These are phyloP conservation scores for Alloscopus bannaensis DNA, from an alignment of 2,888 invertebrate genomes.

Conservation along the genomic window DNA sequence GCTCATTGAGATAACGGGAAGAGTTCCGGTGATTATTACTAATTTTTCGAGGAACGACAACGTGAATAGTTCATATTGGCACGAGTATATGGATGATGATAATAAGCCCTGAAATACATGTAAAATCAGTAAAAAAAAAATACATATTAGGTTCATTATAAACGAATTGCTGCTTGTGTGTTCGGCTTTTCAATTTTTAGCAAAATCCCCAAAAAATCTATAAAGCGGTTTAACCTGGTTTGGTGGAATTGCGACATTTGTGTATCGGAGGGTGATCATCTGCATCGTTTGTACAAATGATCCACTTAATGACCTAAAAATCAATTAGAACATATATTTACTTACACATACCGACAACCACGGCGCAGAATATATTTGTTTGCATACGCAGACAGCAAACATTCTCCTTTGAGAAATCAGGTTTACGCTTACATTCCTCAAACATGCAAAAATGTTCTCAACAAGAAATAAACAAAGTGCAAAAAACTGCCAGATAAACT, in stretches of 20 bases:
- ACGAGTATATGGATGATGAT: conserved; percentile 28
- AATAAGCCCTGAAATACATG: conserved; percentile 6
- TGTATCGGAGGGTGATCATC: conserved; percentile 43
- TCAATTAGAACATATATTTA: no score
- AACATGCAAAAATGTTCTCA: no score
- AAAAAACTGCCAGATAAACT: no score
- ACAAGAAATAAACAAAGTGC: no score
- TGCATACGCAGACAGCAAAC: no score
- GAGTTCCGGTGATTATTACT: conserved; percentile 55
- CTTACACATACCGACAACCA: no score
- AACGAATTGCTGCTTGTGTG: not conserved
- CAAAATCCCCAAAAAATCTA: not conserved
- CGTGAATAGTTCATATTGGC: conserved; percentile 53
- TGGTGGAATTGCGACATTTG: not conserved
- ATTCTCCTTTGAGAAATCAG: no score
- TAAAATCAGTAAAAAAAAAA: conserved; percentile 14
- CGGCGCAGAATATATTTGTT: no score
- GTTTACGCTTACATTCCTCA: no score
- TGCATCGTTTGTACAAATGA: conserved; percentile 49
- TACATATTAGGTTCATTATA: not conserved
- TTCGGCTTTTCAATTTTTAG: not conserved
- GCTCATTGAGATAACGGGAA: conserved; percentile 53
- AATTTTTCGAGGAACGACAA: conserved; percentile 51
- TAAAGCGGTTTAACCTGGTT: conserved; percentile 42
- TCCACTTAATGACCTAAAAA: conserved; percentile 60